phyloP scores from a whole-genome alignment of 2,888 invertebrate species.

The Coelopa pilipes region DNA sequence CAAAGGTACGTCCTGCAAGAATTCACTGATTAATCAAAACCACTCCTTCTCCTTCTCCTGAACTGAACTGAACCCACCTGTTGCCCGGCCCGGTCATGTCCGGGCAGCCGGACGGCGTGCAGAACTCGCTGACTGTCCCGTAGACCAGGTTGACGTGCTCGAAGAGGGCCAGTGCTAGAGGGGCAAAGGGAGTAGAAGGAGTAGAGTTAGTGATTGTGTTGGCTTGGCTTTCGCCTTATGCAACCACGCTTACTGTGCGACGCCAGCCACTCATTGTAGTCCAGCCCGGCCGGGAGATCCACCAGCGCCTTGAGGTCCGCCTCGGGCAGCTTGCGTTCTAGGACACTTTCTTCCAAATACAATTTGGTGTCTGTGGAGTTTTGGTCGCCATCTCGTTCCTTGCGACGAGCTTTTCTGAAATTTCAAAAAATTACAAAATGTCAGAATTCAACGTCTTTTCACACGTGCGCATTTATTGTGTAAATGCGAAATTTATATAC shows the following conservation, averaged over 20 bases:
- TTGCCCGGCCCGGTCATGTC: slow-evolving; percentile 97
- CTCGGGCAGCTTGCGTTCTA: slow-evolving; percentile 93
- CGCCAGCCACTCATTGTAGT: slow-evolving; percentile 99
- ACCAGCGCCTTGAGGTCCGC: slow-evolving; percentile 94
- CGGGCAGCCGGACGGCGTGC: slow-evolving; percentile 94
- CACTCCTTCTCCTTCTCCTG: not conserved
- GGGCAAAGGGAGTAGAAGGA: not conserved
- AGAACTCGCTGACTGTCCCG: slow-evolving; percentile 98
- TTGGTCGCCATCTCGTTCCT: slow-evolving; percentile 89
- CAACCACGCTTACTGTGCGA: slow-evolving; percentile 85
- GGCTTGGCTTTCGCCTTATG: not conserved
- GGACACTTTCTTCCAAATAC: slow-evolving; percentile 93
- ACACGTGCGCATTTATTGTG: not conserved
- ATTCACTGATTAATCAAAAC: not conserved
- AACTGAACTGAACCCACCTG: slow-evolving; percentile 71
- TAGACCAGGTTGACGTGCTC: slow-evolving; percentile 99
- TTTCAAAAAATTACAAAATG: not conserved
- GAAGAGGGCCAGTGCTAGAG: slow-evolving; percentile 92
- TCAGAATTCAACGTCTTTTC: no score
- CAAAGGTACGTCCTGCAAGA: slow-evolving; percentile 89
- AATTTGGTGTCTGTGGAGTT: slow-evolving; percentile 87
- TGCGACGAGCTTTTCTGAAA: slow-evolving; percentile 94
- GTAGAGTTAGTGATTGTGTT: not conserved
- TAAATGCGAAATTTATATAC: not conserved
- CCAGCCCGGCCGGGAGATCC: slow-evolving; percentile 93